Percentiles rank a stretch among this genome's conserved stretches.
phyloP scores from a whole-genome alignment of 1,140 invertebrate genomes.

The Trichonephila clavipes region DNA sequence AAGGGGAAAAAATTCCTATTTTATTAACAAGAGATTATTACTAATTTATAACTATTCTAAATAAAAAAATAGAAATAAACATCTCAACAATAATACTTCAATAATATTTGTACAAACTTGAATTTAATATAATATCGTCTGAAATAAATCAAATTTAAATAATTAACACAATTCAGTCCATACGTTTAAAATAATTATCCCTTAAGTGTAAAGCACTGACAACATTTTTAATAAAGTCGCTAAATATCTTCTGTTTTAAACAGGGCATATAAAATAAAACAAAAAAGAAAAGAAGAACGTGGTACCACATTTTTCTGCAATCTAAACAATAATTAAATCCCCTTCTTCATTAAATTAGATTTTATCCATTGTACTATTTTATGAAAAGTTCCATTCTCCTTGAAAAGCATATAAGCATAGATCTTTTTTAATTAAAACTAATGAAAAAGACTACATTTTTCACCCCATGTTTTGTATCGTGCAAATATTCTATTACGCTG shows the following conservation, averaged over 20 bases:
- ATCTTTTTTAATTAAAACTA: constrained; percentile 13
- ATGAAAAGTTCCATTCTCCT: not conserved
- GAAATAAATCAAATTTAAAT: too few species aligned
- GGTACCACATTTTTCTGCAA: not conserved
- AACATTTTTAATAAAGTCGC: too few species aligned
- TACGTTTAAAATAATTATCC: too few species aligned
- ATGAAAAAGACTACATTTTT: constrained; percentile 3
- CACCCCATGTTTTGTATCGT: not conserved
- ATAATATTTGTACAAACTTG: too few species aligned
- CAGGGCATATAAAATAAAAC: not conserved
- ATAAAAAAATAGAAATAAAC: too few species aligned
- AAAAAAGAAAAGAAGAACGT: not conserved
- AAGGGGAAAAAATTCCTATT: too few species aligned
- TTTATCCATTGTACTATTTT: not conserved
- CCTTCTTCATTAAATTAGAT: not conserved
- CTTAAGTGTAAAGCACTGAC: too few species aligned
- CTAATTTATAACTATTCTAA: too few species aligned
- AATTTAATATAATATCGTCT: too few species aligned
- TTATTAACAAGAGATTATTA: too few species aligned
- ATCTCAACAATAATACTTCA: too few species aligned
- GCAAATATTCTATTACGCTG: not conserved
- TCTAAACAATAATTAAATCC: not conserved
- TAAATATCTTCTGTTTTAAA: not conserved
- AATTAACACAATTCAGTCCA: too few species aligned
- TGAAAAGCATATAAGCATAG: not conserved